phyloP scores from a whole-genome alignment of 1,140 invertebrate genomes.

The fruit fly (Drosophila melanogaster) region Release_6_plus_ISO1_MT NT_033777.3:5953501-5954000 shows the following conservation, averaged over 20 bases:
- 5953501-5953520: conserved; percentile 59
- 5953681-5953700: conserved; percentile 73
- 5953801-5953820: conserved; percentile 36
- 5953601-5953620: conserved; percentile 41
- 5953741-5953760: conserved; percentile 58
- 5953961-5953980: conserved; percentile 40
- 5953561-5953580: conserved; percentile 58
- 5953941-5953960: neutral
- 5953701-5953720: conserved; percentile 36
- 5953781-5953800: conserved; percentile 43
- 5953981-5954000: neutral
- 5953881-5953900: conserved; percentile 5
- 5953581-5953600: conserved; percentile 64
- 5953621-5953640: conserved; percentile 78
- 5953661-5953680: conserved; percentile 84
- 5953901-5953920: conserved; percentile 23
- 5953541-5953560: conserved; percentile 4
- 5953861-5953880: conserved; percentile 38
- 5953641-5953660: conserved; percentile 83
- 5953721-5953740: conserved; percentile 55
- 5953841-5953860: conserved; percentile 31
- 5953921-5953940: conserved; percentile 6
- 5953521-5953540: conserved; percentile 8
- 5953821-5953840: conserved; percentile 74
- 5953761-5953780: conserved; percentile 59